Conservation (phyloP, 2,113 vertebrate species). For the Boulengeromyrus knoepffleri region DNA sequence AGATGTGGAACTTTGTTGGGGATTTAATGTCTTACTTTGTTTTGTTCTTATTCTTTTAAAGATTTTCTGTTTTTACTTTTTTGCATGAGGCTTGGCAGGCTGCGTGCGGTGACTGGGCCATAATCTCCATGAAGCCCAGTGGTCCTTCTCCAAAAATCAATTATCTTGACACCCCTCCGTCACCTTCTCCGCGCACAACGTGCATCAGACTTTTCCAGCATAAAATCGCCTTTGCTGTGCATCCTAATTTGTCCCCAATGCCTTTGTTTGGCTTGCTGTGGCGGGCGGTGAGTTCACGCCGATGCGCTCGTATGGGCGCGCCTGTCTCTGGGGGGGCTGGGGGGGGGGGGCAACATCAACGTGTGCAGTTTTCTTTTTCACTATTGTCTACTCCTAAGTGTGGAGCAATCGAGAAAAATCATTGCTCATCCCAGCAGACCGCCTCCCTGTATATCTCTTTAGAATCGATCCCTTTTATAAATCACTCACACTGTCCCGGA, state of each 20-base stretch:
- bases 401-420: not conserved
- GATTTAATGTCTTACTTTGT: conserved; percentile 13
- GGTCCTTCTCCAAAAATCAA: not conserved
- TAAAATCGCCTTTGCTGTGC: not conserved
- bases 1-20: conserved; percentile 3
- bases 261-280: not conserved
- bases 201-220: not conserved
- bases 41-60: conserved; percentile 5
- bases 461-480: not conserved
- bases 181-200: not conserved
- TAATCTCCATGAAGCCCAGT: not conserved
- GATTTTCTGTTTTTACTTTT: not conserved
- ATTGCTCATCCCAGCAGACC: not conserved
- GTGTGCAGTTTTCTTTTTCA: not conserved
- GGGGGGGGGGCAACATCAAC: not conserved
- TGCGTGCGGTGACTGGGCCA: not conserved
- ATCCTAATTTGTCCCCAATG: not conserved
- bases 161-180: not conserved
- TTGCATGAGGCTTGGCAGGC: not conserved
- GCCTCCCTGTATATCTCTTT: not conserved
- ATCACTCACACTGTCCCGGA: not conserved
- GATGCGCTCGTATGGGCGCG: not conserved
- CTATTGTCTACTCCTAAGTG: not conserved
- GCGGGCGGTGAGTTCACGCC: not conserved
- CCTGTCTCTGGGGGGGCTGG: not conserved